Percentiles rank a stretch among this genome's conserved stretches.
Conservation (phyloP, 1,140 invertebrate species). For the Drosophila sturtevanti region DNA sequence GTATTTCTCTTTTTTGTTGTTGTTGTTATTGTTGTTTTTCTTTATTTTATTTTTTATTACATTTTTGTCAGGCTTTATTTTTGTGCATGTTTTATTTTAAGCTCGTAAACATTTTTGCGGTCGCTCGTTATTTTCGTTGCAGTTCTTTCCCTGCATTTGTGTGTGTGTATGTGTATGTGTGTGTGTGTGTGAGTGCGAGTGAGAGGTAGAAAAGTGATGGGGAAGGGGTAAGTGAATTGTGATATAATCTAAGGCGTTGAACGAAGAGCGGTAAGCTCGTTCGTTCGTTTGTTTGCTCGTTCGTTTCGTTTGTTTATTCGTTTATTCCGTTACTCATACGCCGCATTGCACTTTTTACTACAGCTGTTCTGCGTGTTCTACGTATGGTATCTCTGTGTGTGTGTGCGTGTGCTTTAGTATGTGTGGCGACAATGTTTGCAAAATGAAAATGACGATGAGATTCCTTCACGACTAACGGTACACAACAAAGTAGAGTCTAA, state of each 20-base stretch:
- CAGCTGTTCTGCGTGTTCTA: constrained; percentile 10
- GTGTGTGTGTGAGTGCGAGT: background rate
- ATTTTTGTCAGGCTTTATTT: constrained; percentile 36
- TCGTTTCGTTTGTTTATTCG: constrained; percentile 10
- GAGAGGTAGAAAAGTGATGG: background rate
- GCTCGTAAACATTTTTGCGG: constrained; percentile 63
- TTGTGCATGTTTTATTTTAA: constrained; percentile 49
- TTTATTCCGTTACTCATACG: constrained; percentile 45
- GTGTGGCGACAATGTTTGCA: constrained; percentile 12
- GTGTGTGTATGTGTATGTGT: background rate
- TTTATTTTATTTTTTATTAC: constrained; percentile 29
- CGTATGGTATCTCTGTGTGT: background rate
- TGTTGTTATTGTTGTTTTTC: no score
- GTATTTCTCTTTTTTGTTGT: no score
- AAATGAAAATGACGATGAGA: constrained; percentile 10
- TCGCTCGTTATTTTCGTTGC: constrained; percentile 40
- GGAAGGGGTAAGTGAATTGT: constrained; percentile 7
- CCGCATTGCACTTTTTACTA: constrained; percentile 41
- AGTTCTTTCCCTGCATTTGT: background rate
- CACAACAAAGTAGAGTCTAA: constrained; percentile 9
- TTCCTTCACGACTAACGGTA: constrained; percentile 9
- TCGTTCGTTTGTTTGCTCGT: constrained; percentile 5
- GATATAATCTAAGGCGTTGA: constrained; percentile 29
- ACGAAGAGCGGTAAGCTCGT: constrained; percentile 11
- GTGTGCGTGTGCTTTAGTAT: constrained; percentile 1